phyloP scores from a whole-genome alignment of 2,113 vertebrate genomes.

The Bettongia penicillata region DNA sequence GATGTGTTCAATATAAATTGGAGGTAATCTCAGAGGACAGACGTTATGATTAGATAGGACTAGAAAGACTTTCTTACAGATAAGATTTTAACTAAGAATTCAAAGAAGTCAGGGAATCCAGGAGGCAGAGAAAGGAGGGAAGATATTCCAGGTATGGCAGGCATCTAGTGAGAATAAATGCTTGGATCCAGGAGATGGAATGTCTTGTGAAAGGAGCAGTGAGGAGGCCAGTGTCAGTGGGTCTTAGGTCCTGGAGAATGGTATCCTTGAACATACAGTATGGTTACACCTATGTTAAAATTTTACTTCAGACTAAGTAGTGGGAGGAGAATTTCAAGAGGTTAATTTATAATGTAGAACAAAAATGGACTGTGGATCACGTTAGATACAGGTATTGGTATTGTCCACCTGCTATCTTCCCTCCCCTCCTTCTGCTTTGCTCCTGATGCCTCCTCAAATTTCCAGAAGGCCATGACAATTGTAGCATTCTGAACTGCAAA shows the following conservation, averaged over 20 bases:
- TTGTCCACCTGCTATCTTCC: neutral
- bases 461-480: neutral
- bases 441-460: neutral
- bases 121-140: neutral
- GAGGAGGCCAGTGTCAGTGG: neutral
- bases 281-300: neutral
- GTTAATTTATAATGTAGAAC: neutral
- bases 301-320: neutral
- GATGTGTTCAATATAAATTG: neutral
- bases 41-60: neutral
- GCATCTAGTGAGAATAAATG: neutral
- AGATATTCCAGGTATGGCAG: neutral
- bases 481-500: conserved; percentile 18
- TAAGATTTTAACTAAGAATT: neutral
- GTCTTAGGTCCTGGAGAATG: neutral
- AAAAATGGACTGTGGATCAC: neutral
- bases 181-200: neutral
- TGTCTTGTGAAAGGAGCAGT: neutral
- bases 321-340: conserved; percentile 3
- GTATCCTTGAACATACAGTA: neutral
- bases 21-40: neutral
- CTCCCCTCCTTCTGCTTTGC: neutral
- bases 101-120: neutral
- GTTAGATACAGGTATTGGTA: neutral
- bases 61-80: neutral